A percentile compares a stretch with the other conserved stretches of the same genome.
Conservation (phyloP, 2,113 vertebrate species). For the Lepus timidus region DNA sequence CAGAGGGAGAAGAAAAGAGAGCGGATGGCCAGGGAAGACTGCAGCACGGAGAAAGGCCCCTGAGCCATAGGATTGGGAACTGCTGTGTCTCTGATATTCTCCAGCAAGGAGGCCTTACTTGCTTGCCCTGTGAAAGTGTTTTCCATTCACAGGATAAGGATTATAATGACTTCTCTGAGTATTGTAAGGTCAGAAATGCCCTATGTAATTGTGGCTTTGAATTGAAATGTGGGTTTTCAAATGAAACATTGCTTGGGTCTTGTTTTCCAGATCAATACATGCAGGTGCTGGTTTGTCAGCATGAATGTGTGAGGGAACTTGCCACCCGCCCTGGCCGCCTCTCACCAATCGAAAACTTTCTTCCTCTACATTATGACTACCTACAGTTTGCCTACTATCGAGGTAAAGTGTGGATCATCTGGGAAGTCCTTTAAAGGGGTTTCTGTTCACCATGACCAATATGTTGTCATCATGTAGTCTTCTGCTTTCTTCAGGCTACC, state of each 20-base stretch:
- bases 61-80: not conserved
- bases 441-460: not conserved
- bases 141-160: not conserved
- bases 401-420: slow-evolving; percentile 84
- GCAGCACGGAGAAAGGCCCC: not conserved
- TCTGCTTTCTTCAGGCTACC: not conserved
- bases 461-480: rapidly evolving
- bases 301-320: slow-evolving; percentile 95
- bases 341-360: slow-evolving; percentile 96
- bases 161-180: not conserved
- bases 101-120: not conserved
- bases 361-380: slow-evolving; percentile 97
- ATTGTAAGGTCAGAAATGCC: too few species aligned
- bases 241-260: not conserved
- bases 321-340: slow-evolving; percentile 95
- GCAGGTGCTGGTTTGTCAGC: slow-evolving; percentile 95
- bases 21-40: not conserved
- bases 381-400: slow-evolving; percentile 97
- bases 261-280: slow-evolving; percentile 94
- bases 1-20: not conserved
- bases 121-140: not conserved
- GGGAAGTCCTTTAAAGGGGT: rapidly evolving
- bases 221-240: not conserved
- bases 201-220: not conserved
- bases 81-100: not conserved